These are phyloP conservation scores for Chloropsis cyanopogon DNA, from an alignment of 2,113 vertebrate genomes.

Conservation along the genomic window DNA sequence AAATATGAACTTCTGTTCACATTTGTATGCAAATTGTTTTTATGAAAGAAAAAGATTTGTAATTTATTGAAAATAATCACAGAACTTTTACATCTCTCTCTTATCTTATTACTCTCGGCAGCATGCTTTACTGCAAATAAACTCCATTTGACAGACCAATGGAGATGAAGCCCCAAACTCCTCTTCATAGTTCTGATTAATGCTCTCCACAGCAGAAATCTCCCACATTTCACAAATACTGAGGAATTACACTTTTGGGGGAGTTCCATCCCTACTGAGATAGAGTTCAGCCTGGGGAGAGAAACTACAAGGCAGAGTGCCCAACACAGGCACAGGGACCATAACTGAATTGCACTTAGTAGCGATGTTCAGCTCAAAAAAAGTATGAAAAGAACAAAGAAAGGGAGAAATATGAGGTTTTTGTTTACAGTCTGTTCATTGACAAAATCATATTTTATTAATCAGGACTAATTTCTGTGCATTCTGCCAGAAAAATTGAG, in stretches of 20 bases:
- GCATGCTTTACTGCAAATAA: neutral
- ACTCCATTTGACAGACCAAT: neutral
- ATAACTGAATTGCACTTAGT: neutral
- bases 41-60: neutral
- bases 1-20: neutral
- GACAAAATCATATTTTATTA: neutral
- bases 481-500: neutral
- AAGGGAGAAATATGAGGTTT: rapidly evolving
- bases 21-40: neutral
- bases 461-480: neutral
- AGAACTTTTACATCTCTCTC: neutral
- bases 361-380: neutral
- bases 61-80: neutral
- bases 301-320: neutral
- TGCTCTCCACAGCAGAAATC: neutral
- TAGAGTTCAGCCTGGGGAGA: neutral
- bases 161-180: neutral
- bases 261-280: neutral
- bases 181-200: neutral
- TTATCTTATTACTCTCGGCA: neutral
- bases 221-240: neutral
- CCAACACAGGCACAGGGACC: neutral
- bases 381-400: neutral
- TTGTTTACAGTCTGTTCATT: neutral
- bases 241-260: neutral